Percentiles rank a stretch among this genome's conserved stretches.
Evolutionary conservation across 2,888 invertebrate genomes (phyloP).

Genomic region (Xanthorhoe designata): DNA sequence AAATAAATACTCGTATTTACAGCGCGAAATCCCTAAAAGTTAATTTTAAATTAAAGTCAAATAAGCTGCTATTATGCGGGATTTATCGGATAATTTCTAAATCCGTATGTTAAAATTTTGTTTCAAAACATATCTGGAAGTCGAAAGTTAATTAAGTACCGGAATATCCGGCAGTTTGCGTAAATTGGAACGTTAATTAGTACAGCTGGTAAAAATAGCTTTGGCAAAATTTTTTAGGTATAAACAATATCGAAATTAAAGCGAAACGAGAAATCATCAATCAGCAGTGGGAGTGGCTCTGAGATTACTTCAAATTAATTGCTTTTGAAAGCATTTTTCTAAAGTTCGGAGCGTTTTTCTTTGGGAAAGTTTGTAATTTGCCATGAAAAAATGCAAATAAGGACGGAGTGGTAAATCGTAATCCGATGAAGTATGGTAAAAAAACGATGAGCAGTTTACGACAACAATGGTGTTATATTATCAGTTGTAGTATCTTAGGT

Average conservation of each 20-base stretch:
- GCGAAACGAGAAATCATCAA: conserved; percentile 21
- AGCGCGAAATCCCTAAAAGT: neutral
- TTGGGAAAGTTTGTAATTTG: conserved; percentile 2
- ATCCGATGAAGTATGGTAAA: neutral
- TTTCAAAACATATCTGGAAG: conserved; percentile 16
- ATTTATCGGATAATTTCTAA: conserved; percentile 16
- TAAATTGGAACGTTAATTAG: conserved; percentile 33
- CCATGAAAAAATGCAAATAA: neutral
- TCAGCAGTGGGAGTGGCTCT: conserved; percentile 19
- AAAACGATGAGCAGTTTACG: too few species aligned
- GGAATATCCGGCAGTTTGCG: conserved; percentile 20
- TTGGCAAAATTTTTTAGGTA: conserved; percentile 15
- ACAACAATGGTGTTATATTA: too few species aligned
- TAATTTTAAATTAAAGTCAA: neutral
- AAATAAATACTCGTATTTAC: neutral
- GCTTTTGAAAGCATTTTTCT: conserved; percentile 12
- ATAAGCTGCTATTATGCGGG: neutral
- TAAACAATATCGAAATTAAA: conserved; percentile 20
- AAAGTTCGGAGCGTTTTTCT: conserved; percentile 4
- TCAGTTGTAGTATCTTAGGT: too few species aligned
- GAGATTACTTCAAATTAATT: conserved; percentile 14
- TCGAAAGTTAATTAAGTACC: conserved; percentile 22
- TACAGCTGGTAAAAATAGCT: conserved; percentile 8
- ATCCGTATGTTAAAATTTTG: conserved; percentile 7
- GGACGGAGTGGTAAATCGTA: neutral